Base-by-base conservation (phyloP, 2,113 vertebrate species). In the Donacobius atricapilla region DNA sequence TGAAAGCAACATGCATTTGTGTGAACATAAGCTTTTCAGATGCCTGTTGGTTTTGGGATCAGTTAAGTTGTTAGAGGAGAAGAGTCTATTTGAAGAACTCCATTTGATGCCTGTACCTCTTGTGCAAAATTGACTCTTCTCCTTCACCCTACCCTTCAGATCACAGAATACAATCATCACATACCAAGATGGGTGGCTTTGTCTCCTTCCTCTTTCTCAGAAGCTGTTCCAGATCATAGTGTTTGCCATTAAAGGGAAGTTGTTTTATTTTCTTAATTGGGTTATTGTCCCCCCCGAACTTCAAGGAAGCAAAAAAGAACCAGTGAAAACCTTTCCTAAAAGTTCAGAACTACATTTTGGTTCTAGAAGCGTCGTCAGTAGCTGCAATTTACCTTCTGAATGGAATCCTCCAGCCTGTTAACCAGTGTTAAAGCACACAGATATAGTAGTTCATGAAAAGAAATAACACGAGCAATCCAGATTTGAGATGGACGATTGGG, bases 341-440 rank as follows among this genome's bases (percentile, higher is more conserved):
- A 85, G 44, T 27, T 61, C n/a, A 65, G n/a, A 78, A 57, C 12
- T 76, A 18, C 21, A 2, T 66, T 89, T 64, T 69, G 25, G 5
- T 88, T 86, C 51, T 48, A 58, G 0, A 0, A 66, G 5, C 0
- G 0, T 50, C 44, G 50, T 27, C 58, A 65, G 8, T 73, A 89
- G 58, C 24, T 3, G 1, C 30, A 86, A 53, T 20, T 69, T 5
- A 4, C 14, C 11, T 78, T 22, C 40, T 82, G 37, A 76, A 57
- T 11, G 4, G 5, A 61, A 50, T 47, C 50, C 7, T 72, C 21
- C 15, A 76, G 40, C 21, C 40, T 56, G 11, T 64, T 45, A 57
- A 37, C 5, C 25, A 47, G 13, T 63, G 69, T 69, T 65, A 50
- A 71, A 88, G 31, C 42, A 69, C 9, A 35, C 7, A 80, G 47